Evolutionary conservation across 2,113 vertebrate species (phyloP).

Genomic region (Mirza zaza): DNA sequence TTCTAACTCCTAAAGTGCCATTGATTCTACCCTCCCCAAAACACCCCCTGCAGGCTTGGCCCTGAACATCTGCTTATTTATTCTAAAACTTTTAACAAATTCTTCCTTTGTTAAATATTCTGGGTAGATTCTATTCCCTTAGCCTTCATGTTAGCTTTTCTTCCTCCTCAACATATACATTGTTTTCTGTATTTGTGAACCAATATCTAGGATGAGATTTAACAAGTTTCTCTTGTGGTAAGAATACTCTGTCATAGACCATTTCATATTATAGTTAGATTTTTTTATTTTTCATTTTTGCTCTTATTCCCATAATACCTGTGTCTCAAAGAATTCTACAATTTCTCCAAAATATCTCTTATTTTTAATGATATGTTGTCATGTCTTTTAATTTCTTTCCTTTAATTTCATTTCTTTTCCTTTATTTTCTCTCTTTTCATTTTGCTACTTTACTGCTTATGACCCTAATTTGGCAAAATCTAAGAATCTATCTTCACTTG

Average conservation of each 20-base stretch:
- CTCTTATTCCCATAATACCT: neutral
- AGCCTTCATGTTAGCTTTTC: neutral
- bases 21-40: neutral
- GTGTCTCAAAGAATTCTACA: neutral
- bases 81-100: neutral
- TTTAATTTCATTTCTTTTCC: neutral
- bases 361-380: neutral
- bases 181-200: neutral
- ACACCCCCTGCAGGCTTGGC: neutral
- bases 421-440: neutral
- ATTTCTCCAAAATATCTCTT: neutral
- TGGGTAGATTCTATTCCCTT: neutral
- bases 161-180: neutral
- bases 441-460: neutral
- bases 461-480: neutral
- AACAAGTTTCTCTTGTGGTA: neutral
- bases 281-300: neutral
- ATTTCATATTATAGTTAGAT: neutral
- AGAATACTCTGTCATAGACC: neutral
- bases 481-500: neutral
- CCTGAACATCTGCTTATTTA: neutral
- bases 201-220: neutral
- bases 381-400: neutral
- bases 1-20: neutral
- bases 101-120: neutral